These are phyloP conservation scores for Cepaea nemoralis DNA, from an alignment of 1,140 invertebrate genomes.

Conservation along the genomic window DNA sequence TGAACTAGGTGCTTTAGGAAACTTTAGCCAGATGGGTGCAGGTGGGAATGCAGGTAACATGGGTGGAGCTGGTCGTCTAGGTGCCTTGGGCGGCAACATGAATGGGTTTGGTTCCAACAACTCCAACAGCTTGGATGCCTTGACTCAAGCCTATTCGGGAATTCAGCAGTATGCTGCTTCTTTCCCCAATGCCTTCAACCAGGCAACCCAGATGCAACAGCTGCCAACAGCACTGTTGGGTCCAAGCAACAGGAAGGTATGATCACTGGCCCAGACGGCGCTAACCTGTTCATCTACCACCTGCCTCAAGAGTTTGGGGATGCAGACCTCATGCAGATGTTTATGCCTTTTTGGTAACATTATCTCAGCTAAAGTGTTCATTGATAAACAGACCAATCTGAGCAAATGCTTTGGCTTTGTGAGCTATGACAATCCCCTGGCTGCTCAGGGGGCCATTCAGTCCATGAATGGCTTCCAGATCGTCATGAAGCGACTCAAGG, in stretches of 20 bases:
- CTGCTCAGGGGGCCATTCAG: conserved; percentile 94
- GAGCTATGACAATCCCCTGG: conserved; percentile 92
- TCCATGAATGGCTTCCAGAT: conserved; percentile 98
- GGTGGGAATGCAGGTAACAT: conserved; percentile 29
- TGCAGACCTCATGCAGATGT: conserved; percentile 92
- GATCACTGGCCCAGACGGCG: conserved; percentile 94
- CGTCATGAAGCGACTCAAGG: conserved; percentile 96
- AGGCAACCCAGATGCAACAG: conserved; percentile 59
- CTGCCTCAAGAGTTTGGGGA: conserved; percentile 97
- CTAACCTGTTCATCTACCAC: conserved; percentile 99
- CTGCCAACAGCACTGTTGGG: conserved; percentile 60
- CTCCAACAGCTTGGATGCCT: conserved; percentile 74
- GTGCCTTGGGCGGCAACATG: conserved; percentile 65
- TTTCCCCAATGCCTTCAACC: conserved; percentile 69
- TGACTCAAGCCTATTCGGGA: conserved; percentile 77
- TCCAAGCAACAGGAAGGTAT: conserved; percentile 73
- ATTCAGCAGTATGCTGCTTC: conserved; percentile 77
- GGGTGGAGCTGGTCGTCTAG: conserved; percentile 59
- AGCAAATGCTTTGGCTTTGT: conserved; percentile 99
- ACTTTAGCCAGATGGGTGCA: conserved; percentile 25
- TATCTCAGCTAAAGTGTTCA: conserved; percentile 98
- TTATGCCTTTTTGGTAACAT: conserved; percentile 97
- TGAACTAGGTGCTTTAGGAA: background rate
- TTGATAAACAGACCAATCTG: conserved; percentile 98
- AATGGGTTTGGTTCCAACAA: conserved; percentile 69